These are phyloP conservation scores for Mormyrus hasselquistii DNA, from an alignment of 2,797 vertebrate species.

Conservation along the genomic window DNA sequence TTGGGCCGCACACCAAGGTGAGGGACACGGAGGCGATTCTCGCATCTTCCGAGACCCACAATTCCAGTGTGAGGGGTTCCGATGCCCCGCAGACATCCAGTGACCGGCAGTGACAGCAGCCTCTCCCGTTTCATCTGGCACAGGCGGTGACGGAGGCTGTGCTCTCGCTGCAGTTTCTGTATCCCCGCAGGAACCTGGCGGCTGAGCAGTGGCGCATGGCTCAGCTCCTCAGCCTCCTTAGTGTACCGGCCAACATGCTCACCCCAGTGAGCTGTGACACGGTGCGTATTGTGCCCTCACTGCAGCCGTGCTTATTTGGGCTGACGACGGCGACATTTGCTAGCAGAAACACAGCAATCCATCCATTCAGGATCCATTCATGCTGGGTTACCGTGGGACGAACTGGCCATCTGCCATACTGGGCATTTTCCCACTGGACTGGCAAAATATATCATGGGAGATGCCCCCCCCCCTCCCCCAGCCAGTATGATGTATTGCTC, in stretches of 20 bases:
- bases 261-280: constrained; percentile 73
- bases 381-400: constrained; percentile 45
- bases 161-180: constrained; percentile 72
- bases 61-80: neutral
- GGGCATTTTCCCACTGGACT: neutral
- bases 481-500: neutral
- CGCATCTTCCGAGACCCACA: too few species aligned
- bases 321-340: neutral
- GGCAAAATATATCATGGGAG: neutral
- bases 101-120: neutral
- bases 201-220: constrained; percentile 82
- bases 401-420: neutral
- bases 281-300: constrained; percentile 55
- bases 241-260: constrained; percentile 69
- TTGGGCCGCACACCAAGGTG: constrained; percentile 85
- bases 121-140: neutral
- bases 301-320: neutral
- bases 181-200: constrained; percentile 74
- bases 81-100: neutral
- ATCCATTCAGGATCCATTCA: neutral
- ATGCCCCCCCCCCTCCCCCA: neutral
- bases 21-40: neutral
- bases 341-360: neutral
- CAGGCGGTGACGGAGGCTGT: constrained; percentile 82
- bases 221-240: constrained; percentile 82